A percentile compares a stretch with the other conserved stretches of the same genome.
phyloP scores from a whole-genome alignment of 2,113 vertebrate species.

The Myrmecobius fasciatus region DNA sequence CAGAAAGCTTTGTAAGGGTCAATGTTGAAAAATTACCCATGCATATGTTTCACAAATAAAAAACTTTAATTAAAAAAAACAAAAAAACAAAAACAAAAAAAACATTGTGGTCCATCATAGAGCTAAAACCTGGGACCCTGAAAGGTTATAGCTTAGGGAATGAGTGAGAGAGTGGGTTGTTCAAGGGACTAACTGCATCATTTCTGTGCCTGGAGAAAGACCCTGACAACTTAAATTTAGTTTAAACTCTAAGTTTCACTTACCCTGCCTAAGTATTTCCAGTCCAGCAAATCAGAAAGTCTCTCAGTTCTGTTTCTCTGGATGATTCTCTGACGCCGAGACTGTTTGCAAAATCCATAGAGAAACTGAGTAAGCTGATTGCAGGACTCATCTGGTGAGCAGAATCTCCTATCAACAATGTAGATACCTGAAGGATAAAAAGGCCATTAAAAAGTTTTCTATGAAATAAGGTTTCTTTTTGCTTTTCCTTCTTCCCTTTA shows the following conservation, averaged over 20 bases:
- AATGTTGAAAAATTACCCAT: too few relatives aligned
- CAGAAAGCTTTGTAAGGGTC: too few relatives aligned
- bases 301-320: conserved; percentile 96
- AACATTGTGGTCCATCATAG: background rate
- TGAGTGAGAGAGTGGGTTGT: background rate
- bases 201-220: too few relatives aligned
- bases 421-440: conserved; percentile 94
- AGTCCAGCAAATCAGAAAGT: conserved; percentile 95
- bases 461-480: background rate
- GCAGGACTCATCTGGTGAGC: conserved; percentile 94
- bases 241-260: conserved; percentile 53
- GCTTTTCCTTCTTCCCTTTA: background rate
- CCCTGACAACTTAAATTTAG: background rate
- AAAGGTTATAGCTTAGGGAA: background rate
- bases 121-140: too few relatives aligned
- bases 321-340: conserved; percentile 95
- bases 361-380: conserved; percentile 98
- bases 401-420: conserved; percentile 94
- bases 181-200: background rate
- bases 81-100: too few relatives aligned
- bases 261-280: conserved; percentile 96
- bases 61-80: too few relatives aligned
- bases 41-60: too few relatives aligned
- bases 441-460: too few relatives aligned
- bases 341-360: conserved; percentile 96